Percentiles rank a stretch among this genome's conserved stretches.
These are phyloP conservation scores for Oncopeltus fasciatus DNA, from an alignment of 1,140 invertebrate genomes.

Conservation along the genomic window DNA sequence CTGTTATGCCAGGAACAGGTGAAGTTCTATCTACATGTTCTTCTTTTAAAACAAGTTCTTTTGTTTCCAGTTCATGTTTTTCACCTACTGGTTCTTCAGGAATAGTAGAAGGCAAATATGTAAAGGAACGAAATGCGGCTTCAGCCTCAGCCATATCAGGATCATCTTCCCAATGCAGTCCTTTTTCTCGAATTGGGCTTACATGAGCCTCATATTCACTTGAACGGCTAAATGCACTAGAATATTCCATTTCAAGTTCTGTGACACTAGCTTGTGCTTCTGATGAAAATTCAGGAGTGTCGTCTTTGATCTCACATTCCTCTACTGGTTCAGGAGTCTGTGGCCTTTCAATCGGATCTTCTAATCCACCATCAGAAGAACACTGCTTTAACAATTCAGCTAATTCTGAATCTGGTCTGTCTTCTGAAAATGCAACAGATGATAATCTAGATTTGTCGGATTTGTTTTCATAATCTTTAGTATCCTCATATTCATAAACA, in stretches of 20 bases:
- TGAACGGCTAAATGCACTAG: constrained; percentile 24
- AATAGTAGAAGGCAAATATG: constrained; percentile 33
- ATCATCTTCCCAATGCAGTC: constrained; percentile 23
- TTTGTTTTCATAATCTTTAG: constrained; percentile 26
- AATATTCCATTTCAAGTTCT: constrained; percentile 26
- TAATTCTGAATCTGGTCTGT: constrained; percentile 32
- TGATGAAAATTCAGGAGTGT: constrained; percentile 28
- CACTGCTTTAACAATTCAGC: constrained; percentile 29
- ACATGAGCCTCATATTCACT: constrained; percentile 26
- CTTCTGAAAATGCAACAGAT: constrained; percentile 30
- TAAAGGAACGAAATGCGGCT: constrained; percentile 33
- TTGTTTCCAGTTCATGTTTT: constrained; percentile 34
- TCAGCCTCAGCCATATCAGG: constrained; percentile 37
- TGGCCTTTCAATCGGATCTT: constrained; percentile 36
- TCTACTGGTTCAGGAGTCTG: constrained; percentile 35
- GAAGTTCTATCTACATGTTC: constrained; percentile 31
- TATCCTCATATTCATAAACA: constrained; percentile 23
- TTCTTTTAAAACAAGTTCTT: constrained; percentile 33
- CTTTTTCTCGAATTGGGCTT: constrained; percentile 25
- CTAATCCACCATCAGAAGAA: constrained; percentile 28
- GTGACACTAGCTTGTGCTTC: constrained; percentile 26
- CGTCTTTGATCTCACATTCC: constrained; percentile 29
- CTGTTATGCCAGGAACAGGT: constrained; percentile 49
- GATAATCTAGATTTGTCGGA: constrained; percentile 28
- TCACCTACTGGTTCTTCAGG: constrained; percentile 39